Conservation (phyloP, 92 coral and sea anemone species). For the Blastomussa wellsi region DNA sequence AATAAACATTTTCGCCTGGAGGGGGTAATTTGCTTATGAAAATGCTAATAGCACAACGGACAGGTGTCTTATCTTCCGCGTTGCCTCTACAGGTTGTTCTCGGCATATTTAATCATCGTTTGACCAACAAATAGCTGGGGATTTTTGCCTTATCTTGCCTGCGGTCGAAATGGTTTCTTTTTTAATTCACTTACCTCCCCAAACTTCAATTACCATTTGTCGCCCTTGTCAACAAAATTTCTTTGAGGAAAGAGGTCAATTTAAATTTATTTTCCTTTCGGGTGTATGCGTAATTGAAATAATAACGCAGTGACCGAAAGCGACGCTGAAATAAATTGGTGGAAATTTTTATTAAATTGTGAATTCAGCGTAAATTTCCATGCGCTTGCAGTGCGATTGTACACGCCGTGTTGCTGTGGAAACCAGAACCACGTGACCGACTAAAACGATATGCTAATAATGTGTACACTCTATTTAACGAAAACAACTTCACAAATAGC, state of each 20-base stretch:
- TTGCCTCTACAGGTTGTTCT: constrained; percentile 31
- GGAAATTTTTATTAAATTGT: neutral
- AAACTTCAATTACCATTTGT: neutral
- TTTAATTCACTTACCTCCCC: neutral
- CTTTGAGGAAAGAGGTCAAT: neutral
- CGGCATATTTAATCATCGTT: constrained; percentile 2
- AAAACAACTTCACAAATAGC: neutral
- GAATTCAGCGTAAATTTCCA: neutral
- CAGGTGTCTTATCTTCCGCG: constrained; percentile 34
- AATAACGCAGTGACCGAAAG: neutral
- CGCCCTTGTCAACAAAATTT: neutral
- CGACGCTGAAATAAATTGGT: constrained; percentile 4
- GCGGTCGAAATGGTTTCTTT: neutral
- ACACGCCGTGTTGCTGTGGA: neutral
- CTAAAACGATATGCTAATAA: neutral
- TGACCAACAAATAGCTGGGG: neutral
- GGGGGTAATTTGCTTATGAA: constrained; percentile 28
- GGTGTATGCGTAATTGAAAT: neutral
- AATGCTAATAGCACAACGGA: constrained; percentile 33
- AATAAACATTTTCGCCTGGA: constrained; percentile 26
- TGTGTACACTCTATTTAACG: neutral
- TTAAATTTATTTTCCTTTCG: too few species aligned
- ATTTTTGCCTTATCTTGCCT: neutral
- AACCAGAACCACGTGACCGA: constrained; percentile 24
- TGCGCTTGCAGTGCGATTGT: neutral